Conservation (phyloP, 1,140 invertebrate species). For the Zaprionus lachaisei region DNA sequence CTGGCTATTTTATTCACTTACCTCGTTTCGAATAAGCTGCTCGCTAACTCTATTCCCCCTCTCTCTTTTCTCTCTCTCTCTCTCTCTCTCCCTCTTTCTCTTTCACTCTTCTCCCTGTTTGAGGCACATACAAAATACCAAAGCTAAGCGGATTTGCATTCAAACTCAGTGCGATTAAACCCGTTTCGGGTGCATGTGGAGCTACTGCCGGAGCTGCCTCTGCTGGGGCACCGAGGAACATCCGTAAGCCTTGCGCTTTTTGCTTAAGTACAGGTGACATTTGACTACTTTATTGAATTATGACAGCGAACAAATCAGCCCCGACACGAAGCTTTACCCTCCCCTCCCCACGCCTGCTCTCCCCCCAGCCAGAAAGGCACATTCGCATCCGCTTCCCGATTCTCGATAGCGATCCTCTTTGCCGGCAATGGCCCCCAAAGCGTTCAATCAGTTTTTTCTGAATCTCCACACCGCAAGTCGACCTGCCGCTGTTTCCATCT, state of each 20-base stretch:
- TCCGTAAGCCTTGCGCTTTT: slow-evolving; percentile 53
- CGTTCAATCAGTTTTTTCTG: slow-evolving; percentile 33
- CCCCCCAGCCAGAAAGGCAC: not conserved
- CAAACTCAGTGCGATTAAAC: slow-evolving; percentile 28
- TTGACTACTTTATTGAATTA: slow-evolving; percentile 84
- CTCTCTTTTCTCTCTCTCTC: not conserved
- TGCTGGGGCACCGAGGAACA: slow-evolving; percentile 16
- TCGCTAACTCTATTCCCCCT: not conserved
- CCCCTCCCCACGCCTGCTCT: too few species aligned
- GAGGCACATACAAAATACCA: not conserved
- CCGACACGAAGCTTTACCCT: slow-evolving; percentile 54
- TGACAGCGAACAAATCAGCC: slow-evolving; percentile 83
- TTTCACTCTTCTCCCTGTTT: not conserved
- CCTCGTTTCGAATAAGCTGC: not conserved
- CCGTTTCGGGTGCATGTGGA: slow-evolving; percentile 23
- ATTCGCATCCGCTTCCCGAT: not conserved
- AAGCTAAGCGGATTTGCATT: slow-evolving; percentile 49
- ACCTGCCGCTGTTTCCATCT: not conserved
- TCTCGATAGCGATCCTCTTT: slow-evolving; percentile 2
- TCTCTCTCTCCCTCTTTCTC: not conserved
- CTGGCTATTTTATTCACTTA: slow-evolving; percentile 14
- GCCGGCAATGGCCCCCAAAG: slow-evolving; percentile 11
- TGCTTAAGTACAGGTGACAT: slow-evolving; percentile 60
- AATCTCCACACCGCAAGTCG: not conserved
- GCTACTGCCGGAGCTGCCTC: not conserved